Evolutionary conservation across 2,113 vertebrate genomes (phyloP).

Genomic region (Herpetotheres cachinnans): DNA sequence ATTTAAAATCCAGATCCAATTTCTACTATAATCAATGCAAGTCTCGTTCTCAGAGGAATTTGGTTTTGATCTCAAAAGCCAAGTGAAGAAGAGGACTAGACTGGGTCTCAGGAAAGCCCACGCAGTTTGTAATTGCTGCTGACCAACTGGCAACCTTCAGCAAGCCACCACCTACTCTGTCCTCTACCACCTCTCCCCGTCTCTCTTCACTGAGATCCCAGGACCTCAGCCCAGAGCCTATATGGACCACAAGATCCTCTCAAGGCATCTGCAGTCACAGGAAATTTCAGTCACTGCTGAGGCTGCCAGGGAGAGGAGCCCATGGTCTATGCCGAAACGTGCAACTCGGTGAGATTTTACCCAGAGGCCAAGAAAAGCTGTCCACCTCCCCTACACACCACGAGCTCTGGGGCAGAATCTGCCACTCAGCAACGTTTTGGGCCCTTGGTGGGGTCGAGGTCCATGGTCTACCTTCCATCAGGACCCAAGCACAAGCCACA

Average conservation of each 20-base stretch:
- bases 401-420: not conserved
- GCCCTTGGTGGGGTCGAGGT: not conserved
- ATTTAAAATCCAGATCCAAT: constrained; percentile 32
- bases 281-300: not conserved
- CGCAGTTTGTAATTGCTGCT: not conserved
- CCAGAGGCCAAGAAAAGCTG: not conserved
- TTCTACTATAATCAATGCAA: not conserved
- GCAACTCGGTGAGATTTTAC: not conserved
- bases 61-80: not conserved
- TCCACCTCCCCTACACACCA: not conserved
- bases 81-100: not conserved
- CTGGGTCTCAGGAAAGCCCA: accelerated
- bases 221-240: not conserved
- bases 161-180: not conserved
- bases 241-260: not conserved
- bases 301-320: not conserved
- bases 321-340: accelerated
- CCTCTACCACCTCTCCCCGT: not conserved
- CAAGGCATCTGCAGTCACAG: accelerated
- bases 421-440: not conserved
- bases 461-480: not conserved
- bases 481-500: not conserved
- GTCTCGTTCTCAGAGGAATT: not conserved
- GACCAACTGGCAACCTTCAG: not conserved
- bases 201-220: not conserved